Conservation (phyloP, 2,797 vertebrate genomes). For the Neopelma chrysocephalum region DNA sequence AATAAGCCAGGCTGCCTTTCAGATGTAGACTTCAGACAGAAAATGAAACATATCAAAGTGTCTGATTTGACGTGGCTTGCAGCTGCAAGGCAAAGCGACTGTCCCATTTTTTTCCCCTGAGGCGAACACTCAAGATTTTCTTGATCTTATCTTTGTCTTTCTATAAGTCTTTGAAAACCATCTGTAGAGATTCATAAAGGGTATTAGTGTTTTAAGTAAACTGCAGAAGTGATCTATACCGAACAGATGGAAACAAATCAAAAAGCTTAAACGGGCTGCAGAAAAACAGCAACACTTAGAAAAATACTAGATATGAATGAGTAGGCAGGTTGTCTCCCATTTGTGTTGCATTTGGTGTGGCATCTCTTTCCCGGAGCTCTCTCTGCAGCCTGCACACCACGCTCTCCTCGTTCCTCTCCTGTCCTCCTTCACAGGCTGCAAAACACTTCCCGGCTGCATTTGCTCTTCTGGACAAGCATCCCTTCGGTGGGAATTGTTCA, state of each 20-base stretch:
- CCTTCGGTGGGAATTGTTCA: not conserved
- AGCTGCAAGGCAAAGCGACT: constrained; percentile 64
- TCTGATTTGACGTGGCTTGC: constrained; percentile 67
- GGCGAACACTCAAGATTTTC: constrained; percentile 66
- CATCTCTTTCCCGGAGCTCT: not conserved
- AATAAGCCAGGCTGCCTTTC: constrained; percentile 66
- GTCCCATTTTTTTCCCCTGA: constrained; percentile 59
- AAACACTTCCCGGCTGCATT: not conserved
- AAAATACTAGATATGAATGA: constrained; percentile 39
- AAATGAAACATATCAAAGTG: constrained; percentile 70
- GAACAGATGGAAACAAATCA: constrained; percentile 75
- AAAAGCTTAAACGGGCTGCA: constrained; percentile 70
- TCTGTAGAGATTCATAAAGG: constrained; percentile 71
- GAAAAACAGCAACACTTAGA: constrained; percentile 62
- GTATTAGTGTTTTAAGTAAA: constrained; percentile 75
- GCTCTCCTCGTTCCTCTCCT: not conserved
- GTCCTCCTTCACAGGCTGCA: not conserved
- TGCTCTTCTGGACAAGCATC: not conserved
- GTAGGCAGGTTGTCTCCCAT: constrained; percentile 49
- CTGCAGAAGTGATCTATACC: constrained; percentile 69
- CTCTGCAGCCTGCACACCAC: not conserved
- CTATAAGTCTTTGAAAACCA: constrained; percentile 73
- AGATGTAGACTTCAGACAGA: constrained; percentile 67
- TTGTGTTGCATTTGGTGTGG: not conserved
- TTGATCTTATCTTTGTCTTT: constrained; percentile 72